Evolutionary conservation across 2,888 invertebrate species (phyloP).

Genomic region (Linnaemya tessellans): DNA sequence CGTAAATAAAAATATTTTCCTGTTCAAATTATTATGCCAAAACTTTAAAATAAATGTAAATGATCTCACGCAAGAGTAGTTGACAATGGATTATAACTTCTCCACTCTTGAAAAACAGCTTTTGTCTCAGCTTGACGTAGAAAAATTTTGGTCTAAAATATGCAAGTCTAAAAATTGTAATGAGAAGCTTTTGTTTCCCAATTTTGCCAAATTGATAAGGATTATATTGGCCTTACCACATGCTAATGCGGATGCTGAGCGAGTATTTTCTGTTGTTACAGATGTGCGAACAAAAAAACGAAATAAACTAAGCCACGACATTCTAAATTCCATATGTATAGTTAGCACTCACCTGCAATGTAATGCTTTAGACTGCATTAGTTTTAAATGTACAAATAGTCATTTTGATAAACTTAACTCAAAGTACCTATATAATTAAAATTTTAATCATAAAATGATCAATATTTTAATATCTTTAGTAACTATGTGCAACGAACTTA

Average conservation of each 20-base stretch:
- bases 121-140: constrained; percentile 27
- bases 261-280: constrained; percentile 68
- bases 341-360: constrained; percentile 16
- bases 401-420: constrained; percentile 8
- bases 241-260: constrained; percentile 47
- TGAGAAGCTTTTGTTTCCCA: constrained; percentile 15
- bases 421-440: constrained; percentile 5
- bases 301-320: constrained; percentile 47
- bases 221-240: constrained; percentile 50
- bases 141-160: constrained; percentile 39
- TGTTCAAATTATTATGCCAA: constrained; percentile 35
- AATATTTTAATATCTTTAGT: not conserved
- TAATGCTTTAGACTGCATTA: constrained; percentile 3
- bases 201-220: constrained; percentile 26
- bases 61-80: constrained; percentile 35
- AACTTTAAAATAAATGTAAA: constrained; percentile 35
- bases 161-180: constrained; percentile 19
- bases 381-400: constrained; percentile 10
- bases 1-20: not conserved
- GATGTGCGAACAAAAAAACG: constrained; percentile 60
- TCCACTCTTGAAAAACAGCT: not conserved
- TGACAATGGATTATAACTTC: constrained; percentile 54
- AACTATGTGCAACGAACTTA: not conserved
- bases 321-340: constrained; percentile 35
- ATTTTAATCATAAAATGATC: not conserved